Base-by-base conservation (phyloP, 1,140 invertebrate species). In the Teleogryllus occipitalis region DNA sequence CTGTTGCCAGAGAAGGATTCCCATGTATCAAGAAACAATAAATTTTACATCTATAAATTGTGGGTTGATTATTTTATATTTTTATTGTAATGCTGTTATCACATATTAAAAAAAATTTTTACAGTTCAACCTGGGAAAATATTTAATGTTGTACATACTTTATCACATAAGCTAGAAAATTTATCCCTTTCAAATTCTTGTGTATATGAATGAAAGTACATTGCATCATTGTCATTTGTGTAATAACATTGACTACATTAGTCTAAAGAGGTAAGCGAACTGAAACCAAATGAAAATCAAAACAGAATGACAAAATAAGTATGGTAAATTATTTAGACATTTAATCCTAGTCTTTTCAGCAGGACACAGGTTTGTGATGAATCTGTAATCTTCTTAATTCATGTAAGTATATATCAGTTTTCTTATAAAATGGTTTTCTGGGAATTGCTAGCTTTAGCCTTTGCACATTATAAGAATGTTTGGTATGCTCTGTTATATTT, bases 281-380 rank as follows among this genome's bases (percentile, higher is more conserved):
- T 39, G 27, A 39, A 39, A 39, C 27, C 1, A 39, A 39, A 39
- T 39, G 27, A 39, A 39, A 39, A 39, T 39, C 27, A 39, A 39
- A 39, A 39, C 27, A 39, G 27, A 39, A 39, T 39, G 27, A 39
- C 1, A 39, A 39, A 39, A 39, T 39, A 39, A 39, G 27, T 39
- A 39, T 39, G 27, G 27, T 39, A 49, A 79, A 47, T 46, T 75
- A 47, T 22, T 47, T 47, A 8, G 46, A 21, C 73, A 77, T 47
- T 65, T 74, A 39, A 39, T 75, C 79, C 74, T 73, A 79, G 80
- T 81, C 82, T 82, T 84, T 85, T 82, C 81, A 82, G 82, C 80
- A 75, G 27, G 27, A 81, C 83, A 82, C 83, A 84, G 83, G 81
- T 85, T 86, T 83, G 83, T 86, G 81, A 83, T 85, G 83, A 86